These are phyloP conservation scores for Grammomys dolichurus DNA, from an alignment of 2,113 vertebrate species.

Conservation along the genomic window DNA sequence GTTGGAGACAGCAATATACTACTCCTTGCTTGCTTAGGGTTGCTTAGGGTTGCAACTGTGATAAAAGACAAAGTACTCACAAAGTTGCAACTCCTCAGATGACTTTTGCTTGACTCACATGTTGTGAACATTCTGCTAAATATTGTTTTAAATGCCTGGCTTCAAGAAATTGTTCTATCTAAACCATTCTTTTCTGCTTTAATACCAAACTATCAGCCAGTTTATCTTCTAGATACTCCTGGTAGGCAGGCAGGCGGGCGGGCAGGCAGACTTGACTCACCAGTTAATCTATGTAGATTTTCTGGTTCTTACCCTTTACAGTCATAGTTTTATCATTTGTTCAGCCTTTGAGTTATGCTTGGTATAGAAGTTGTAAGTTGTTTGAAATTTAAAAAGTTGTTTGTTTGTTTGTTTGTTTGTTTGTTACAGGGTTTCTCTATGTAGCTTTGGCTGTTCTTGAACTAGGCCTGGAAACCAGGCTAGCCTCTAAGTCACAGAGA, in stretches of 20 bases:
- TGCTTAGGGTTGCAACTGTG: background rate
- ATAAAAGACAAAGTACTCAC: background rate
- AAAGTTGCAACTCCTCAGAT: background rate
- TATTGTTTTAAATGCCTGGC: background rate
- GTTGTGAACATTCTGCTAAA: background rate
- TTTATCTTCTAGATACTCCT: background rate
- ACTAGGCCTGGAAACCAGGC: background rate
- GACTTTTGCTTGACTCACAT: slow-evolving; percentile 26
- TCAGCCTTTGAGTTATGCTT: background rate
- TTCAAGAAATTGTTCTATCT: background rate
- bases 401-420: background rate
- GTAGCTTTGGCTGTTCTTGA: background rate
- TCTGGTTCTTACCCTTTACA: background rate
- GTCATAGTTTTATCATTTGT: background rate
- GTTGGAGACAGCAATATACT: background rate
- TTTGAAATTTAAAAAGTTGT: background rate
- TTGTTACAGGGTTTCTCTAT: background rate
- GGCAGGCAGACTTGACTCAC: background rate
- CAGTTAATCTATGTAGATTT: background rate
- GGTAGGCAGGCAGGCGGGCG: background rate
- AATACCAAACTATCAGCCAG: background rate
- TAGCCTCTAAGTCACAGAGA: background rate
- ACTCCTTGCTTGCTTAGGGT: background rate
- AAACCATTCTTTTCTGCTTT: background rate
- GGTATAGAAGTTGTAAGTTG: background rate